phyloP scores from a whole-genome alignment of 2,888 invertebrate genomes.

The Acleris sparsana region DNA sequence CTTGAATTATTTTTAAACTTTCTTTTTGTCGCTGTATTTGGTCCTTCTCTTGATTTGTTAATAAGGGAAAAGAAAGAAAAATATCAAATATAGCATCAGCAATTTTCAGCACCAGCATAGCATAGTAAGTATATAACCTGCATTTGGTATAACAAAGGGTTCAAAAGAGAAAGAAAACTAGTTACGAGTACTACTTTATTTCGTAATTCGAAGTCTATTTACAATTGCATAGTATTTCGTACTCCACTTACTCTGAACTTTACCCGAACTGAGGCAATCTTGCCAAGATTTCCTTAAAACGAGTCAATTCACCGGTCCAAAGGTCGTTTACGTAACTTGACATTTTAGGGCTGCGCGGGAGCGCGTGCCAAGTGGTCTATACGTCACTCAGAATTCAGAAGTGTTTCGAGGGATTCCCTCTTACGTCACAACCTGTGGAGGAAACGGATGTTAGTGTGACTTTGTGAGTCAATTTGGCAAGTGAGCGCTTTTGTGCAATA shows the following conservation, averaged over 20 bases:
- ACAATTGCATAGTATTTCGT: constrained; percentile 3
- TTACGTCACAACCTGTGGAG: constrained; percentile 59
- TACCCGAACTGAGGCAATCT: constrained; percentile 48
- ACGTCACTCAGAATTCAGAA: constrained; percentile 15
- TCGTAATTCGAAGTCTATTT: constrained; percentile 17
- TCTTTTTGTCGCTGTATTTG: too few species aligned
- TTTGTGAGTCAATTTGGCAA: constrained; percentile 12
- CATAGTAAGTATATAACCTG: too few species aligned
- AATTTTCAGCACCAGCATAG: too few species aligned
- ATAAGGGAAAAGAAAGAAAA: too few species aligned
- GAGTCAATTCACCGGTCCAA: constrained; percentile 69
- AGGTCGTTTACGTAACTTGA: constrained; percentile 68
- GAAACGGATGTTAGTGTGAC: constrained; percentile 46
- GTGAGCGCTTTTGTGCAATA: neutral
- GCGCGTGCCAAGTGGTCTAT: constrained; percentile 38
- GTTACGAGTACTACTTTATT: neutral
- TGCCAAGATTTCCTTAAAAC: constrained; percentile 65
- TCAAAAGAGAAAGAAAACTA: neutral
- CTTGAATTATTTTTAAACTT: too few species aligned
- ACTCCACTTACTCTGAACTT: constrained; percentile 35
- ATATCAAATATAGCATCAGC: too few species aligned
- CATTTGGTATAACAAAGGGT: neutral
- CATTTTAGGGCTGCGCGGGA: constrained; percentile 61
- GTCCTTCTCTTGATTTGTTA: too few species aligned
- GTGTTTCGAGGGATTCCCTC: constrained; percentile 63